phyloP scores from a whole-genome alignment of 2,888 invertebrate species.

The Microplitis manilae region DNA sequence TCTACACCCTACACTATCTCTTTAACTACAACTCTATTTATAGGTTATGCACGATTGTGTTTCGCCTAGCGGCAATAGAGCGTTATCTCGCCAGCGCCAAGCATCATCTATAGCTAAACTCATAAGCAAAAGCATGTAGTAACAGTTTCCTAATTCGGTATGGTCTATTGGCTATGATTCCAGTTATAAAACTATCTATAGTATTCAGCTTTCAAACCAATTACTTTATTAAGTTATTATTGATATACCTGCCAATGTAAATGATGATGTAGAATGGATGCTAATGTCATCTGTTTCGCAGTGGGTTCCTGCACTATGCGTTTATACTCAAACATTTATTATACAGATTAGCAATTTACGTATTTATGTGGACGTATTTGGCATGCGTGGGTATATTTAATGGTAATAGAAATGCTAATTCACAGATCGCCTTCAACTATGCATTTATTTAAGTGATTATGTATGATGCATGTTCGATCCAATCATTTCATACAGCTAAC shows the following conservation, averaged over 20 bases:
- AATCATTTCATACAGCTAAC: background rate
- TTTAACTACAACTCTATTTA: background rate
- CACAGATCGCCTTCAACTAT: background rate
- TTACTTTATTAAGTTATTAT: background rate
- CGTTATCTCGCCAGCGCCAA: conserved; percentile 17
- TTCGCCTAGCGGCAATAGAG: background rate
- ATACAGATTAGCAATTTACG: background rate
- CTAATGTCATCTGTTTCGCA: background rate
- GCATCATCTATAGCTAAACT: background rate
- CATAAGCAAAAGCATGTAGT: conserved; percentile 19
- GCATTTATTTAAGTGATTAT: background rate
- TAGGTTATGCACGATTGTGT: background rate
- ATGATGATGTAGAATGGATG: background rate
- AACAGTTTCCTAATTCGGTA: conserved; percentile 13
- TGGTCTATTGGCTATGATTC: background rate
- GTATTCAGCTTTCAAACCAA: background rate
- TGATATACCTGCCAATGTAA: background rate
- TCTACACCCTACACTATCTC: background rate
- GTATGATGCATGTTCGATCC: background rate
- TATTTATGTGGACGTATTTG: background rate
- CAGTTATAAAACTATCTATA: conserved; percentile 1
- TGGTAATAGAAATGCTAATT: conserved; percentile 1
- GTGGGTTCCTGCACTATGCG: background rate
- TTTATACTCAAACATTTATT: background rate
- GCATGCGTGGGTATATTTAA: background rate